Percentiles rank a stretch among this genome's conserved stretches.
phyloP scores from a whole-genome alignment of 2,113 vertebrate species.

The Thomomys bottae region DNA sequence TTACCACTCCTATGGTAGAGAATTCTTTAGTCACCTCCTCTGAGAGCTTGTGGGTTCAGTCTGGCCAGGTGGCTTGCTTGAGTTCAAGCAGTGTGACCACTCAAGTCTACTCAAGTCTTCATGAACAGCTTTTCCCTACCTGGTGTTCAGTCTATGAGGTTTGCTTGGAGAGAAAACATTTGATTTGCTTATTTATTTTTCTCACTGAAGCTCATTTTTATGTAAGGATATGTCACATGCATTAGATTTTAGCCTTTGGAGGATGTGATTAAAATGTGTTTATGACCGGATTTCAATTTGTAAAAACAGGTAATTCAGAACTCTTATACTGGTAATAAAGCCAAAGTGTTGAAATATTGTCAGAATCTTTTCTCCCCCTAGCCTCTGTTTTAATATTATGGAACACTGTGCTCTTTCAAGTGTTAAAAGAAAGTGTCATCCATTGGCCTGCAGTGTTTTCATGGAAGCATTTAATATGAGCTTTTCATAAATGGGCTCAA shows the following conservation, averaged over 20 bases:
- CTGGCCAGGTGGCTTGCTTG: neutral
- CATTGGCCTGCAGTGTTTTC: neutral
- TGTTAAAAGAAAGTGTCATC: neutral
- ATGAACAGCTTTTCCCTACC: neutral
- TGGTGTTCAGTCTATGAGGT: neutral
- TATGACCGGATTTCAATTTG: conserved; percentile 25
- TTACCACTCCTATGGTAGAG: too few relatives aligned
- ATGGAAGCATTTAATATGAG: neutral
- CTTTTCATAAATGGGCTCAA: conserved; percentile 1
- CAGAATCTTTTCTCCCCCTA: neutral
- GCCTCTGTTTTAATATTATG: neutral
- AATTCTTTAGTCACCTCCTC: neutral
- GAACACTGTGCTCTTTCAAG: conserved; percentile 4
- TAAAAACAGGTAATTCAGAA: conserved; percentile 30
- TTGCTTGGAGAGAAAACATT: neutral
- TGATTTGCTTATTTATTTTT: neutral
- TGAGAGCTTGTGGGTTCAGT: neutral
- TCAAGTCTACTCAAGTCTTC: neutral
- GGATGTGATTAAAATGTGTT: conserved; percentile 35
- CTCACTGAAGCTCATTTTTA: neutral
- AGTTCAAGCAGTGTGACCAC: too few relatives aligned
- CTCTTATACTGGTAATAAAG: conserved; percentile 11
- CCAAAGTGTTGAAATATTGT: neutral
- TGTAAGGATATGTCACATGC: neutral
- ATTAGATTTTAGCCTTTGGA: conserved; percentile 46